Evolutionary conservation across 2,888 invertebrate genomes (phyloP), one percentile per base, ranked within the genome.

Genomic region (Melinopterus prodromus): DNA sequence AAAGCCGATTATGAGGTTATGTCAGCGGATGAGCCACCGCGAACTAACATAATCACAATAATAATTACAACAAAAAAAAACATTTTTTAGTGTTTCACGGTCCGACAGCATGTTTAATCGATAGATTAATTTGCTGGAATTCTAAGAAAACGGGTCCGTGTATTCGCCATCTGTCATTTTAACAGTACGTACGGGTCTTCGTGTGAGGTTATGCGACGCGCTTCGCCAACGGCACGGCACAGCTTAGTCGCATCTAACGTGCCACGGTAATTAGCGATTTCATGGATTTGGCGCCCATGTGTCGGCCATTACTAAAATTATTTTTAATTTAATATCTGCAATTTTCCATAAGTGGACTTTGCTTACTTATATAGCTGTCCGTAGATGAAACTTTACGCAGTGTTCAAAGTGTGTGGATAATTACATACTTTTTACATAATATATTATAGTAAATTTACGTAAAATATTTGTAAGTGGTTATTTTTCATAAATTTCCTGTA

Each of bases 181-280:
- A 53, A 53, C 53, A 53, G 53, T 53, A 53, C 53, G 12, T 53
- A 53, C 53, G 53, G 53, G 74, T 35, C 74, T 35, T 36, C 74
- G 74, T 74, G 74, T 74, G 74, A 74, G 74, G 74, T 74, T 74
- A 74, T 74, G 74, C n/a, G 53, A 53, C 53, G 74, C 26, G 74
- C 6, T 74, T 36, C n/a, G 74, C 36, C 36, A 35, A 74, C 74
- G 74, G 35, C 36, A 74, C 74, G 74, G 37, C 74, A 35, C 53
- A 53, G 53, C 53, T 53, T 53, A 53, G 1, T 53, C 53, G 53
- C 9, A 53, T 53, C 53, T 53, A 53, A 53, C 53, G 5, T 53
- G 7, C 74, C 74, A 37, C 74, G 74, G 74, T 37, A 35, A 74
- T 74, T 74, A 74, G 35, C 74, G 74, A 74, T 74, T 74, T 74